Conservation (phyloP, 1,140 invertebrate genomes). For the Telenomus remus region DNA sequence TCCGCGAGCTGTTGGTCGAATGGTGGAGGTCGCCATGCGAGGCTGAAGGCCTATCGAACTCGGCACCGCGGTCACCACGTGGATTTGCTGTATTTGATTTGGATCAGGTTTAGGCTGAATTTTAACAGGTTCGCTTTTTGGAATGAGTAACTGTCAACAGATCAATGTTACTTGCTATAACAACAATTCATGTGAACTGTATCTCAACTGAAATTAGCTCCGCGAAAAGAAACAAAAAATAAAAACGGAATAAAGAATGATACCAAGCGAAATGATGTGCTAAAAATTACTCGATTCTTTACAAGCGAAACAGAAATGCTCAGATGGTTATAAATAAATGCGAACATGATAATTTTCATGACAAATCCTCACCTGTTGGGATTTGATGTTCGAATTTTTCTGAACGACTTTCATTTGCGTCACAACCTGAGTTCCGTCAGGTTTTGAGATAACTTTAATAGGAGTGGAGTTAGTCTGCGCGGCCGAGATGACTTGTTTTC, state of each 20-base stretch:
- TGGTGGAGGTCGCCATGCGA: slow-evolving; percentile 57
- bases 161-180: background rate
- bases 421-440: slow-evolving; percentile 71
- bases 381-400: slow-evolving; percentile 63
- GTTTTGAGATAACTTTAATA: slow-evolving; percentile 71
- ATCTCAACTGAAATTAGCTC: too few relatives aligned
- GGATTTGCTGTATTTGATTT: slow-evolving; percentile 71
- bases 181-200: too few relatives aligned
- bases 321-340: background rate
- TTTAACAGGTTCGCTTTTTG: slow-evolving; percentile 71
- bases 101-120: slow-evolving; percentile 73
- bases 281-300: background rate
- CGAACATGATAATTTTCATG: too few relatives aligned
- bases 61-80: slow-evolving; percentile 69
- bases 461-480: slow-evolving; percentile 68
- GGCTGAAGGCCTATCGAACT: slow-evolving; percentile 64
- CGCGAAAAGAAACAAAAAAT: slow-evolving; percentile 6
- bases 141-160: slow-evolving; percentile 44
- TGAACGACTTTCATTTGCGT: slow-evolving; percentile 73
- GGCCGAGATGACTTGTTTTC: slow-evolving; percentile 68
- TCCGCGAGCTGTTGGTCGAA: slow-evolving; percentile 59
- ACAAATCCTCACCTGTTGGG: slow-evolving; percentile 47
- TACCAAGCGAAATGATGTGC: background rate
- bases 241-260: background rate
- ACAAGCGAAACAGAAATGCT: background rate